Base-by-base conservation (phyloP, 1,140 invertebrate species). In the Bombus difficillimus region DNA sequence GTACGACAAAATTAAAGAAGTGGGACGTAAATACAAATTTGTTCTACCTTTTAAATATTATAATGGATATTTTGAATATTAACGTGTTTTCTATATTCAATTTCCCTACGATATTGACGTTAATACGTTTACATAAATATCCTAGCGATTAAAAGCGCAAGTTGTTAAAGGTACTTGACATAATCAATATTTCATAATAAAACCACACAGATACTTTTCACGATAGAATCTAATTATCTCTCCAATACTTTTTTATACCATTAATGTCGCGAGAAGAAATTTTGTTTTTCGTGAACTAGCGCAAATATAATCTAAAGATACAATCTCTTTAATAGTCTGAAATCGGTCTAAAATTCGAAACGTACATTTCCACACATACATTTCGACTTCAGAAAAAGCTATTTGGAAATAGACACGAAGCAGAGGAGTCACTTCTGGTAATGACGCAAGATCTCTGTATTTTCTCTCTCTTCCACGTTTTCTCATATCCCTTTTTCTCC, bases 401-500 rank as follows among this genome's bases (percentile, higher is more conserved):
- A 80, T 53, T 28, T 59, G 25, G 9, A 47, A 53, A 57, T 43
- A 37, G 25, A 37, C 3, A 18, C 32, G 74, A n/a, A 39, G 47
- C 25, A 37, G 32, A 53, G 34, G 8, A 75, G 32, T 77, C 41
- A 47, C 39, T 80, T 80, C 41, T 25, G 64, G 37, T 71, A 81
- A 81, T 57, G 18, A 71, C 66, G 57, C 81, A 76, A 81, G 37
- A 72, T 73, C 15, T 81, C 69, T 25, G 9, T 32, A 34, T 22
- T 34, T 59, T 43, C 34, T 43, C 32, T 22, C n/a, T 43, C 12
- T 47, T 41, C 15, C 32, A 25, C 12, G 53, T 28, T 34, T 34
- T 34, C 32, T 43, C 39, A 15, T 8, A 15, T 66, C 2, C 34
- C 1, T 34, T 18, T 10, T 34, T 68, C 18, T 68, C 15, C 9